These are phyloP conservation scores for Pachycephus smyrnensis DNA, from an alignment of 2,888 invertebrate species.

Conservation along the genomic window DNA sequence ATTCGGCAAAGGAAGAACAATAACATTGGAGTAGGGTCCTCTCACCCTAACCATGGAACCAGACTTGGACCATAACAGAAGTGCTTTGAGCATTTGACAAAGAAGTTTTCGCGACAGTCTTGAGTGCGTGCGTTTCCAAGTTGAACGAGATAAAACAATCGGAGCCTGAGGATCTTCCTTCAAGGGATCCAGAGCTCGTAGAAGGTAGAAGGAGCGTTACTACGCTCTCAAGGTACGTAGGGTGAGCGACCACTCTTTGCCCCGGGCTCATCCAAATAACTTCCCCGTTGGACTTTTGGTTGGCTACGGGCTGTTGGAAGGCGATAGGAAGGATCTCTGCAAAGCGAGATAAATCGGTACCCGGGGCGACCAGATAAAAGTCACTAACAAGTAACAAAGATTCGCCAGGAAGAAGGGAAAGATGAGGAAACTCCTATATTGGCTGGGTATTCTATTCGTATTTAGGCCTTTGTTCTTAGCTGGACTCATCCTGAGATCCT, in stretches of 20 bases:
- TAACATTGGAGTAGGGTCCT: too few relatives aligned
- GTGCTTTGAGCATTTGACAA: not conserved
- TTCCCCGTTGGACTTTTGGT: constrained; percentile 32
- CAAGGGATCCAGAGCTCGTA: not conserved
- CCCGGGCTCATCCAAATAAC: constrained; percentile 18
- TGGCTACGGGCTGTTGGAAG: constrained; percentile 54
- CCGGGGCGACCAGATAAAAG: constrained; percentile 56
- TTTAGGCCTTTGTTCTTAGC: too few relatives aligned
- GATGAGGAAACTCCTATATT: not conserved
- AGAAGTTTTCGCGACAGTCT: not conserved
- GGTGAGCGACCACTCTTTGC: not conserved
- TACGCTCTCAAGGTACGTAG: not conserved
- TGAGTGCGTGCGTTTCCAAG: constrained; percentile 18
- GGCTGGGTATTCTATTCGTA: too few relatives aligned
- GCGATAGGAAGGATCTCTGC: constrained; percentile 42
- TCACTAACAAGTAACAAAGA: constrained; percentile 61
- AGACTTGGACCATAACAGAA: too few relatives aligned
- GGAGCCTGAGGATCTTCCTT: not conserved
- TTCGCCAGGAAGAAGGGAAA: constrained; percentile 26
- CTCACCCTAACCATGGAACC: too few relatives aligned
- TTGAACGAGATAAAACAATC: constrained; percentile 20
- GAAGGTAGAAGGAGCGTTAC: not conserved
- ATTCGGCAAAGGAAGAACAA: not conserved
- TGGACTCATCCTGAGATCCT: too few relatives aligned
- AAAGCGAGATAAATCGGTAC: constrained; percentile 54